Evolutionary conservation across 2,797 vertebrate genomes (phyloP).

Genomic region (Schizothorax lantsangensis): DNA sequence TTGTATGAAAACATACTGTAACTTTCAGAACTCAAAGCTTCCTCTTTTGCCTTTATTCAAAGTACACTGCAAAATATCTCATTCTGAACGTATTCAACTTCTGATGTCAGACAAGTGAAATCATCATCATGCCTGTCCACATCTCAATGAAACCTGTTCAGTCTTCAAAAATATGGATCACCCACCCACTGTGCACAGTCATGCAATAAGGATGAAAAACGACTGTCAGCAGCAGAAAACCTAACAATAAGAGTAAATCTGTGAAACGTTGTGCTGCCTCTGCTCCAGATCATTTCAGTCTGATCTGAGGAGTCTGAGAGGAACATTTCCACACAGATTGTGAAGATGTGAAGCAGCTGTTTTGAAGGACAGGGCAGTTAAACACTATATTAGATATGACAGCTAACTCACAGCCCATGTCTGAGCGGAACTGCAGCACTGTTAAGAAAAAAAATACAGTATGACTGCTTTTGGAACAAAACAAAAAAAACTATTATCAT

Average conservation of each 20-base stretch:
- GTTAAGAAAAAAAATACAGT: neutral
- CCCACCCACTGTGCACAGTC: neutral
- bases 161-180: neutral
- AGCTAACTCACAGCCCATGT: neutral
- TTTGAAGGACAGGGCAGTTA: neutral
- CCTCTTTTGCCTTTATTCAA: neutral
- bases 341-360: neutral
- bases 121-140: neutral
- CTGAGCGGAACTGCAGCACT: neutral
- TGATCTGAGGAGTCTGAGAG: neutral
- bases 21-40: neutral
- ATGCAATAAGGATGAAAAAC: neutral
- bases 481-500: neutral
- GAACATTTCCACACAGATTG: neutral
- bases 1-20: neutral
- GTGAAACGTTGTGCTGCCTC: neutral
- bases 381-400: neutral
- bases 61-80: neutral
- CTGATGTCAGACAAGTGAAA: neutral
- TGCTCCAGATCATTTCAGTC: neutral
- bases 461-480: neutral
- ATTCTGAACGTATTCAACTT: neutral
- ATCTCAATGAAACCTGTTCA: neutral
- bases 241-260: neutral
- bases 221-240: neutral